These are phyloP conservation scores for Dicrostonyx torquatus DNA, from an alignment of 2,797 vertebrate species.

Conservation along the genomic window DNA sequence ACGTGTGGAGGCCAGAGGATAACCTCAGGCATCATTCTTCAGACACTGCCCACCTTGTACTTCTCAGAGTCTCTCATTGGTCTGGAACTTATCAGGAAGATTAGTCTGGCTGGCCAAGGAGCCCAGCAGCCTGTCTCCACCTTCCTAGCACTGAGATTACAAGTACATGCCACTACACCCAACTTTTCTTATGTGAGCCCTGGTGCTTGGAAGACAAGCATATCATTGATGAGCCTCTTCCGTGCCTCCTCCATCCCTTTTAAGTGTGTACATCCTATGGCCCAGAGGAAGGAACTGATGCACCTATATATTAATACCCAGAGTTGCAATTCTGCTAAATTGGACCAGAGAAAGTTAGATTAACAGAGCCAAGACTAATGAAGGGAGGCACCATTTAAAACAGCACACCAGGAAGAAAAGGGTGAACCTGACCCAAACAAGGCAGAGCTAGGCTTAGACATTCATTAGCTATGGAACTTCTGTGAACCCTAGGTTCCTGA, in stretches of 20 bases:
- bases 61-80: neutral
- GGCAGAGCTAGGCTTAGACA: neutral
- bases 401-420: fast-evolving
- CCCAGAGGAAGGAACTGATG: neutral
- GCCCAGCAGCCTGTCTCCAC: neutral
- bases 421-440: neutral
- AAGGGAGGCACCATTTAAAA: neutral
- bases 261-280: too few relatives aligned
- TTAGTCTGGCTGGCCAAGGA: neutral
- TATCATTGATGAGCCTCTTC: too few relatives aligned
- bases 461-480: neutral
- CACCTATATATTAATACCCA: fast-evolving
- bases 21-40: neutral
- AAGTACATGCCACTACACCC: neutral
- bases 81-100: neutral
- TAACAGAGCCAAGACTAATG: neutral
- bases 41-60: neutral
- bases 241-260: neutral
- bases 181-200: neutral
- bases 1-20: neutral
- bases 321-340: neutral
- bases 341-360: neutral
- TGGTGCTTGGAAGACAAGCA: neutral
- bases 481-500: neutral
- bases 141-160: neutral